These are phyloP conservation scores for Pardosa pseudoannulata DNA, from an alignment of 2,888 invertebrate genomes.

Conservation along the genomic window DNA sequence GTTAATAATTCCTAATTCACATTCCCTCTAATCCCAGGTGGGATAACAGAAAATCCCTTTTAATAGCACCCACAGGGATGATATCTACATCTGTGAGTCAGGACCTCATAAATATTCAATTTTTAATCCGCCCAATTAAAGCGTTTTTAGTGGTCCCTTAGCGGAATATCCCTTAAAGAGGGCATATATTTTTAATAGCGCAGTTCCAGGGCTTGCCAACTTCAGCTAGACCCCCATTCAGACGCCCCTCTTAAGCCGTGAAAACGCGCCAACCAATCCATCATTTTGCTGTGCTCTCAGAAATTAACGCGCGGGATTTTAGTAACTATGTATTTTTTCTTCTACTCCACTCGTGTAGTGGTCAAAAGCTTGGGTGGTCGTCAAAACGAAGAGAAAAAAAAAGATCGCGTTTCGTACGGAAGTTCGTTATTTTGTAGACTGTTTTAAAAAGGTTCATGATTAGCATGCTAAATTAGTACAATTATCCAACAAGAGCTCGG, in stretches of 20 bases:
- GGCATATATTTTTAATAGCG: not conserved
- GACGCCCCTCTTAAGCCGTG: not conserved
- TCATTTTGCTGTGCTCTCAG: not conserved
- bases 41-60: too few relatives aligned
- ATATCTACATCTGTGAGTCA: not conserved
- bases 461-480: too few relatives aligned
- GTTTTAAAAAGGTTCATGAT: too few relatives aligned
- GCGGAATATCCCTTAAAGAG: not conserved
- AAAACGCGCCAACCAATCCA: not conserved
- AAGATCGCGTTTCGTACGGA: too few relatives aligned
- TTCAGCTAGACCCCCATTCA: not conserved
- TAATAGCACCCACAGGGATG: too few relatives aligned
- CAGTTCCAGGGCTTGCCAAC: not conserved
- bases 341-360: not conserved
- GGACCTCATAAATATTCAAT: not conserved
- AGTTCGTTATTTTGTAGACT: too few relatives aligned
- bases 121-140: not conserved
- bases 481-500: too few relatives aligned
- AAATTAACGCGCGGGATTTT: not conserved
- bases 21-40: too few relatives aligned
- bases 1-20: too few relatives aligned
- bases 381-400: not conserved
- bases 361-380: not conserved
- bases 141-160: not conserved
- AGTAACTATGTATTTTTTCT: too few relatives aligned